A percentile compares a stretch with the other conserved stretches of the same genome.
phyloP scores from a whole-genome alignment of 2,888 invertebrate genomes.

The Sphinx pinastri region DNA sequence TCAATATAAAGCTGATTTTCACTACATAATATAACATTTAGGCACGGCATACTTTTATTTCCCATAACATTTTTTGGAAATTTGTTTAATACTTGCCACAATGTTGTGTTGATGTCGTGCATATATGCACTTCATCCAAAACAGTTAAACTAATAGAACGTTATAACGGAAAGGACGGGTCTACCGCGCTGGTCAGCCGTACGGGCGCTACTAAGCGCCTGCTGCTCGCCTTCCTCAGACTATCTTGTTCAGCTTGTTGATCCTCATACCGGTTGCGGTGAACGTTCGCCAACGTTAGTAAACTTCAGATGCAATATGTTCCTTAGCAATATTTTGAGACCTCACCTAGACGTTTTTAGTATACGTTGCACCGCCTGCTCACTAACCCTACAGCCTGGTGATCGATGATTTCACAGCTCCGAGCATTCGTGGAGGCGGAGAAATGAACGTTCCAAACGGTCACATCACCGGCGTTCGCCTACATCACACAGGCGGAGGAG shows the following conservation, averaged over 20 bases:
- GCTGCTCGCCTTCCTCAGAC: conserved; percentile 73
- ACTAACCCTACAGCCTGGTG: conserved; percentile 83
- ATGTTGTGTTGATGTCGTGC: neutral
- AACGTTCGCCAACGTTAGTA: conserved; percentile 75
- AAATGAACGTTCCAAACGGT: conserved; percentile 93
- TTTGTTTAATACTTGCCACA: neutral
- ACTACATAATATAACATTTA: neutral
- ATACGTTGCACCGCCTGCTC: conserved; percentile 52
- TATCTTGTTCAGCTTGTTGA: conserved; percentile 66
- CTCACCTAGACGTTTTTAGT: conserved; percentile 67
- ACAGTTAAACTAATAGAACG: conserved; percentile 1
- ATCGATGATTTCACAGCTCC: conserved; percentile 87
- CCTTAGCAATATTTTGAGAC: conserved; percentile 38
- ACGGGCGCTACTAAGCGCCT: conserved; percentile 68
- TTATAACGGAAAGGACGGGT: conserved; percentile 45
- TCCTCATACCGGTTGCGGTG: conserved; percentile 60
- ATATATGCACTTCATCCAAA: neutral
- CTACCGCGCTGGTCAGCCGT: conserved; percentile 63
- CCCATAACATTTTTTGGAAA: neutral
- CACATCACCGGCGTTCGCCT: conserved; percentile 92
- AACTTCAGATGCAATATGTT: conserved; percentile 39
- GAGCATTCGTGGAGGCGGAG: conserved; percentile 91
- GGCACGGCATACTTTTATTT: neutral
- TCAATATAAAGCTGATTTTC: conserved; percentile 1
- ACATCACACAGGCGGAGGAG: conserved; percentile 90